Evolutionary conservation across 2,888 invertebrate species (phyloP), one percentile per base, ranked within the genome.

Genomic region (Lasius platythorax): DNA sequence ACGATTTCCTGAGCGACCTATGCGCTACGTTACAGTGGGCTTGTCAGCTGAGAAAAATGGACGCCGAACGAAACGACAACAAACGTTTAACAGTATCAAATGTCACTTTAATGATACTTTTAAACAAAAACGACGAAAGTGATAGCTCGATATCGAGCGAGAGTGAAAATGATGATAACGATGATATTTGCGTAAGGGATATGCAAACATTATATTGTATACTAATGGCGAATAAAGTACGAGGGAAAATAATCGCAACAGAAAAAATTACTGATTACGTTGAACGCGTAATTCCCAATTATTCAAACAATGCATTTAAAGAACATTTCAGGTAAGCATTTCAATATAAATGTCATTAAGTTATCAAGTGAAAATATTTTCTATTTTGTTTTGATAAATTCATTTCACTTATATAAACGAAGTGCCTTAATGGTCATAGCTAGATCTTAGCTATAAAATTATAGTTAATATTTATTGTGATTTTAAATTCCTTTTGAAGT

Each of bases 71-170:
- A 53, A 53, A 70, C 33, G 11, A 3, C 12, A 70, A 70, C 2
- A 70, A 37, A 70, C 4, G 6, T 6, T 53, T 53, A 33, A 46
- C 23, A 56, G 33, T 56, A 72, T 50, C 50, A 53, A 37, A 18
- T 15, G 9, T 53, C 3, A 23, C 23, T 72, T 53, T 8, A 33
- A 4, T 53, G n/a, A 70, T 70, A 70, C n/a, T 70, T 70, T 70
- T 33, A 56, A 56, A 53, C 12, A 50, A 68, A 53, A 68, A 72
- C 1, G 18, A 56, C n/a, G 72, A 73, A 73, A 73, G 72, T 30
- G 56, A 73, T 56, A 33, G 30, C 23, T 70, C 50, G 18, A 28
- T 2, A 70, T 73, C 72, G 11, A 72, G 37, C 23, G 37, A 72
- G 1, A 58, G 37, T 72, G 72, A 58, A 72, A 8, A 40, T 72